Conservation (phyloP, 2,797 vertebrate species). For the Acestrorhynchus altus region DNA sequence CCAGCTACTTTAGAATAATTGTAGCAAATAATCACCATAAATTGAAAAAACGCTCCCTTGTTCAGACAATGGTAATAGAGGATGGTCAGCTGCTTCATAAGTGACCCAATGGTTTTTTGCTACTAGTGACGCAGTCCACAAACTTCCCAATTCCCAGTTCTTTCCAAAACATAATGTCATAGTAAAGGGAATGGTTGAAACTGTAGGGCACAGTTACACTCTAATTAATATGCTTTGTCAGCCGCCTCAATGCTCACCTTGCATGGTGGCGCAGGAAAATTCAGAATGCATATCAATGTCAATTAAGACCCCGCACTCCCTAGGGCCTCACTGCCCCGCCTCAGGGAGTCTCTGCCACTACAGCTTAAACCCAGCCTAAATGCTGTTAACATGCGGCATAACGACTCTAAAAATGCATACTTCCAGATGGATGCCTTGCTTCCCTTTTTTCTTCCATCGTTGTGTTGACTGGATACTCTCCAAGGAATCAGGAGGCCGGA, state of each 20-base stretch:
- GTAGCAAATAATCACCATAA: too few relatives aligned
- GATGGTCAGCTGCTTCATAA: neutral
- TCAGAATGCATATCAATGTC: slow-evolving; percentile 76
- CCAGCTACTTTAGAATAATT: too few relatives aligned
- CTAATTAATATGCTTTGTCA: slow-evolving; percentile 76
- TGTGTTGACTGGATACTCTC: slow-evolving; percentile 53
- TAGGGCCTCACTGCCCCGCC: slow-evolving; percentile 71
- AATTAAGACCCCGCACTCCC: slow-evolving; percentile 75
- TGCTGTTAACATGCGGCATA: slow-evolving; percentile 70
- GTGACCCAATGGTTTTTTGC: neutral
- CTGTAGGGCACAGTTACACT: slow-evolving; percentile 13
- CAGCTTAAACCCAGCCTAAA: slow-evolving; percentile 65
- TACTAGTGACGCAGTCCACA: neutral
- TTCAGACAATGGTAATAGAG: neutral
- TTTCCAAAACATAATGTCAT: neutral
- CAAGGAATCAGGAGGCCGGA: slow-evolving; percentile 35
- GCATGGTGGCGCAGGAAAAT: slow-evolving; percentile 70
- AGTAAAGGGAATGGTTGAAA: neutral
- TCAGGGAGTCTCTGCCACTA: slow-evolving; percentile 75
- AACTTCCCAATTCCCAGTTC: neutral
- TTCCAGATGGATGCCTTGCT: slow-evolving; percentile 57
- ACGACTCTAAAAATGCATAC: slow-evolving; percentile 67
- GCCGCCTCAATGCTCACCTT: slow-evolving; percentile 69
- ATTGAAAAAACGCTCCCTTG: neutral
- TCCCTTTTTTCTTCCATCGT: slow-evolving; percentile 35